Evolutionary conservation across 2,888 invertebrate species (phyloP).

Genomic region (Drosophila meridionalis): DNA sequence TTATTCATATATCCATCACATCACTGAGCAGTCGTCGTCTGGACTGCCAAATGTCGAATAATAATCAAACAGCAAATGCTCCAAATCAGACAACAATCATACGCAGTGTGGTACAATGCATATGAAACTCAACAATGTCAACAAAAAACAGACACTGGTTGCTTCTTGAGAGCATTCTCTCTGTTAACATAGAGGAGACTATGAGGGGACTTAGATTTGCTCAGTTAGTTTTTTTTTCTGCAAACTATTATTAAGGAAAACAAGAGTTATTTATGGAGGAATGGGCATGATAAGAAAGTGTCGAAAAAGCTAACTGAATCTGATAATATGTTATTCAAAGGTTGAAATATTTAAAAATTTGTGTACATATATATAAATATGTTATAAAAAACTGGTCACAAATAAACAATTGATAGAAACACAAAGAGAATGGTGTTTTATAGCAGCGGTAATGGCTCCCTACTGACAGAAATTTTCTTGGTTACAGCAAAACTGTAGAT

Average conservation of each 20-base stretch:
- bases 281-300: not conserved
- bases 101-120: conserved; percentile 60
- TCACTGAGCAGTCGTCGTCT: conserved; percentile 26
- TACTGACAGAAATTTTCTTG: too few relatives aligned
- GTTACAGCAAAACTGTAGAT: too few relatives aligned
- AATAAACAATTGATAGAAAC: too few relatives aligned
- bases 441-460: too few relatives aligned
- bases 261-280: not conserved
- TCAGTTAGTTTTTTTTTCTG: not conserved
- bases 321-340: too few relatives aligned
- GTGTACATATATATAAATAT: too few relatives aligned
- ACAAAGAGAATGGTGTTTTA: too few relatives aligned
- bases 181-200: not conserved
- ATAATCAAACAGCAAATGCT: conserved; percentile 42
- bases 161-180: not conserved
- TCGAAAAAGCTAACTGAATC: too few relatives aligned
- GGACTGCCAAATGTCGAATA: conserved; percentile 58
- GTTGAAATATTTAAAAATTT: too few relatives aligned
- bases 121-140: conserved; percentile 3
- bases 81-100: conserved; percentile 53
- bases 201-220: not conserved
- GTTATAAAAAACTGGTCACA: too few relatives aligned
- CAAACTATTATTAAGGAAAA: not conserved
- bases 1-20: conserved; percentile 22
- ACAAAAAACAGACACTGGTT: conserved; percentile 1